Evolutionary conservation across 2,797 vertebrate species (phyloP), one percentile per base, ranked within the genome.

Genomic region (Sparus aurata): DNA sequence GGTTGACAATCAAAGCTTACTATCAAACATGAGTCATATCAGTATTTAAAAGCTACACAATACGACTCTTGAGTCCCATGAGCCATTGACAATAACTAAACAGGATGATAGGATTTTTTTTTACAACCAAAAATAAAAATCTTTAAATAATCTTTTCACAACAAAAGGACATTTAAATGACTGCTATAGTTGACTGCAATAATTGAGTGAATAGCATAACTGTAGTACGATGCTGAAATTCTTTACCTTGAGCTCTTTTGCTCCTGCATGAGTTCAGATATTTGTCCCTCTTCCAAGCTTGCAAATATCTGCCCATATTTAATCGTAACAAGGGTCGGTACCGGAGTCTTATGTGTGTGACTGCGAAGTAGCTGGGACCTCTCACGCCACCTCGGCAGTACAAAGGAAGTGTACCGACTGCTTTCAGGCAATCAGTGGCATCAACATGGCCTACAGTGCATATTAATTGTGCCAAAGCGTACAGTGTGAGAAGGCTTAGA

Each of bases 1-100:
- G 85, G 88, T 84, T 85, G 93, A 96, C 95, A 95, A 95, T 96
- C 95, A 95, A 92, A 91, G 73, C 78, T 79, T 82, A 83, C 83
- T 80, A 77, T 90, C n/a, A 79, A 81, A 85, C 54, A 23, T 43
- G 30, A 86, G 57, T 75, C 58, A 70, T 58, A 69, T 86, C 45
- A 80, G 69, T 64, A 58, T 77, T 49, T 23, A 75, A 70, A 74
- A 61, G 58, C 38, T 12, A 83, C 52, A 72, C 12, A 47, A 17
- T 41, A 65, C 45, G 54, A 62, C 74, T 80, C 41, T 5, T 11
- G 41, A 66, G 55, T 85, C 49, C n/a, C 59, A 54, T 18, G 70
- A 89, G 77, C 64, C 82, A 86, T 84, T 27, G 47, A 75, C 81
- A 83, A 76, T 64, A 7, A 80, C 52, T 75, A 2, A 66, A 63